A percentile compares a stretch with the other conserved stretches of the same genome.
Evolutionary conservation across 2,797 vertebrate species (phyloP).

Genomic region (Momotus momota): DNA sequence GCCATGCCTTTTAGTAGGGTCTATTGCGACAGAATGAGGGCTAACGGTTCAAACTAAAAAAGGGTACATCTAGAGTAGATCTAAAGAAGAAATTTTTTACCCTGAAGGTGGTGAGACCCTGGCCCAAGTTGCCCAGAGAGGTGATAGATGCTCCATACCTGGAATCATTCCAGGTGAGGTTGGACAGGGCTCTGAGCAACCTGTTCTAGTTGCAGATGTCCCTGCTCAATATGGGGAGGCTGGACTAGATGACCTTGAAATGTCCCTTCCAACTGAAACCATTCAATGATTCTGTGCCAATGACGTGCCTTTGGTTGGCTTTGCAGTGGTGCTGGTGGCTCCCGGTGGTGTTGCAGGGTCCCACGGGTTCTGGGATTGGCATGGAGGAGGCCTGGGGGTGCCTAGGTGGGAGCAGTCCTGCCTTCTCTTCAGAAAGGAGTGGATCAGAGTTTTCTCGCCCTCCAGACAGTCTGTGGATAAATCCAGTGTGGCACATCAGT

Average conservation of each 20-base stretch:
- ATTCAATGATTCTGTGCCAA: no score
- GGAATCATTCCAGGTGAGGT: background rate
- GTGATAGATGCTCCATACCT: background rate
- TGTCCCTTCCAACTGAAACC: no score
- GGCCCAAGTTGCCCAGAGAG: background rate
- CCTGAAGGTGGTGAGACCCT: background rate
- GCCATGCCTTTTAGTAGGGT: background rate
- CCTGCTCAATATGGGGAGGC: no score
- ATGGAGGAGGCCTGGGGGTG: background rate
- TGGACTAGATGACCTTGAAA: no score
- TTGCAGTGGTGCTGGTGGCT: background rate
- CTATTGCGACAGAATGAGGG: background rate
- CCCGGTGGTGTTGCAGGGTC: rapidly evolving
- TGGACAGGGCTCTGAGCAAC: background rate
- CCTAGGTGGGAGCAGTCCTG: background rate
- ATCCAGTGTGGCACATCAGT: rapidly evolving
- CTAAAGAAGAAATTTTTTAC: background rate
- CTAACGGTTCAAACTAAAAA: background rate
- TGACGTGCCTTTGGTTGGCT: background rate
- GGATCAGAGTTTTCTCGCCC: rapidly evolving
- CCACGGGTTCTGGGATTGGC: background rate
- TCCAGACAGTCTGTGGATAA: background rate
- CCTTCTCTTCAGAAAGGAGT: background rate
- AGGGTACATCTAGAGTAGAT: background rate
- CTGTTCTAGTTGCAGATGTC: no score